These are phyloP conservation scores for Sphaeramia orbicularis DNA, from an alignment of 2,797 vertebrate genomes.

Conservation along the genomic window DNA sequence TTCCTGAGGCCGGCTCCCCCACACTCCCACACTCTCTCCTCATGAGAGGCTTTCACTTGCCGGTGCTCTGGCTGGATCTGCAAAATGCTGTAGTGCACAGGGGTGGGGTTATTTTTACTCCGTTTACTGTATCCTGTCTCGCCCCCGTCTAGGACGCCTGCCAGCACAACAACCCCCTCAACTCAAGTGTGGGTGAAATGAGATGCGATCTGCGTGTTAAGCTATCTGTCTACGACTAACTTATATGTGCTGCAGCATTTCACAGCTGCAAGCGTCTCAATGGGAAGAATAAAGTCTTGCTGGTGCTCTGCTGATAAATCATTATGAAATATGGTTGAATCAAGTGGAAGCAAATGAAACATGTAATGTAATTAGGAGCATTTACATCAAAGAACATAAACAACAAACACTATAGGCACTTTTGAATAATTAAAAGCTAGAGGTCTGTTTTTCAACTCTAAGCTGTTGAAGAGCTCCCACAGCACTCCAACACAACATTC, in stretches of 20 bases:
- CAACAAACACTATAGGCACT: not conserved
- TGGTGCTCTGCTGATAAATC: constrained; percentile 18
- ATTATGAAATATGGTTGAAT: constrained; percentile 1
- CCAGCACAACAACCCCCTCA: constrained; percentile 56
- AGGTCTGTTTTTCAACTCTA: not conserved
- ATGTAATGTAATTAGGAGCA: not conserved
- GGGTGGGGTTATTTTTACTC: constrained; percentile 84
- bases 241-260: constrained; percentile 38
- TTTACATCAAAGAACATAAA: not conserved
- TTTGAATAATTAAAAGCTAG: not conserved
- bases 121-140: constrained; percentile 82
- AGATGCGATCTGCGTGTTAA: constrained; percentile 53
- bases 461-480: constrained; percentile 17
- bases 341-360: not conserved
- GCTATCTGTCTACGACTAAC: constrained; percentile 51
- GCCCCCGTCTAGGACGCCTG: constrained; percentile 59
- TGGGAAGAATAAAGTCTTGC: constrained; percentile 19
- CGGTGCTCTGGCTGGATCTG: constrained; percentile 48
- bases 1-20: constrained; percentile 59
- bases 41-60: constrained; percentile 56
- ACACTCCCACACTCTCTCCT: constrained; percentile 46
- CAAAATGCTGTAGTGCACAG: constrained; percentile 55
- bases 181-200: constrained; percentile 73
- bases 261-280: constrained; percentile 43
- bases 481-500: constrained; percentile 27